Evolutionary conservation across 2,797 vertebrate genomes (phyloP).

Genomic region (Sebastes trivittatus): DNA sequence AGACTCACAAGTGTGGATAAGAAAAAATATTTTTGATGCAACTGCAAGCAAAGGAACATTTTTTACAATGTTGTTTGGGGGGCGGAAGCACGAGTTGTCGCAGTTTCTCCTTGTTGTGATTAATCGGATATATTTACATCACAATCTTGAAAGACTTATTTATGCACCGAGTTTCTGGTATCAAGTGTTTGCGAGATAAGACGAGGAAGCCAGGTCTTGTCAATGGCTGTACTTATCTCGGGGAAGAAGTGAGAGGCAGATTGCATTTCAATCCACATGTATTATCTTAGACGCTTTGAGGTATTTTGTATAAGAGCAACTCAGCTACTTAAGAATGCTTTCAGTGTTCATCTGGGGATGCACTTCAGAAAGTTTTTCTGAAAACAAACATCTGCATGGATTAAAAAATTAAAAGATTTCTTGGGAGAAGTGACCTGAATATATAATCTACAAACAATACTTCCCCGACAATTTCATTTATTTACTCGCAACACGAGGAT

Average conservation of each 20-base stretch:
- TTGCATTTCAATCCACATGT: conserved; percentile 87
- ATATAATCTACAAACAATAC: conserved; percentile 88
- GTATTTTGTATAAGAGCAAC: conserved; percentile 86
- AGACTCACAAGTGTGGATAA: conserved; percentile 51
- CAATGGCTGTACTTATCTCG: conserved; percentile 86
- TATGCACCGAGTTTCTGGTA: conserved; percentile 81
- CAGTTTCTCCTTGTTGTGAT: conserved; percentile 80
- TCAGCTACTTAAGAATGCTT: conserved; percentile 85
- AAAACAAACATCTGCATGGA: conserved; percentile 87
- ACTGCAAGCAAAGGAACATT: conserved; percentile 74
- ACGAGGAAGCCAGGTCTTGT: conserved; percentile 85
- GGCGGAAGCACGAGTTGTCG: conserved; percentile 68
- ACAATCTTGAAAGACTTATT: conserved; percentile 86
- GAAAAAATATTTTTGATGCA: conserved; percentile 67
- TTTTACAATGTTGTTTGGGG: conserved; percentile 73
- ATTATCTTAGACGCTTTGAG: conserved; percentile 87
- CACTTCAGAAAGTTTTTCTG: conserved; percentile 81
- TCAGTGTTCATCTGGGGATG: conserved; percentile 84
- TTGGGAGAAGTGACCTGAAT: conserved; percentile 84
- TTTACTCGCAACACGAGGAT: conserved; percentile 72
- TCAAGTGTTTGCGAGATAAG: conserved; percentile 85
- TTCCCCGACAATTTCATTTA: conserved; percentile 76
- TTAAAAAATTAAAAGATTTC: conserved; percentile 85
- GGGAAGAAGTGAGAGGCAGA: conserved; percentile 84
- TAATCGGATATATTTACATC: conserved; percentile 86